These are phyloP conservation scores for Syrrhaptes paradoxus DNA, from an alignment of 2,113 vertebrate genomes.

Conservation along the genomic window DNA sequence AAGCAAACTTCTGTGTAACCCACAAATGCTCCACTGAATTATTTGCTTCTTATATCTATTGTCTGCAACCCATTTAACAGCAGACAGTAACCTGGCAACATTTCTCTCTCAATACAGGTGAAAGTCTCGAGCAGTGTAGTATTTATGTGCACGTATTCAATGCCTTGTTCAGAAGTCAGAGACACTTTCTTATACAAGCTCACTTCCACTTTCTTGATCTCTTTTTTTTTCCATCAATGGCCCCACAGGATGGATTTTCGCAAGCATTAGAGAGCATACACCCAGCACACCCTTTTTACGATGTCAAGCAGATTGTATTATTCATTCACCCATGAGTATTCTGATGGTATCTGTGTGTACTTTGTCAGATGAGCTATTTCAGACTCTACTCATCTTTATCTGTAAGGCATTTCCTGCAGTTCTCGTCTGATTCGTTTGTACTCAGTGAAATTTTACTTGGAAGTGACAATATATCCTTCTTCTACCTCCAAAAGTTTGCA, in stretches of 20 bases:
- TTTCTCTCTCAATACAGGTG: not conserved
- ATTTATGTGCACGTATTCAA: not conserved
- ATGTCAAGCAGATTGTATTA: not conserved
- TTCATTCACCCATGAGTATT: not conserved
- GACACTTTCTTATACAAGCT: not conserved
- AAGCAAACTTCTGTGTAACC: not conserved
- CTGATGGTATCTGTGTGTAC: not conserved
- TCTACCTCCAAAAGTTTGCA: not conserved
- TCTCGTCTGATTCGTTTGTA: not conserved
- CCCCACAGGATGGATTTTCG: not conserved
- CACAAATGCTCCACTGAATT: not conserved
- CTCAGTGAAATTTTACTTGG: not conserved
- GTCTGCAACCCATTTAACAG: not conserved
- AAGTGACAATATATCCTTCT: not conserved
- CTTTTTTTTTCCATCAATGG: not conserved
- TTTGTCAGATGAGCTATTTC: conserved; percentile 27
- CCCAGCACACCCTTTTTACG: not conserved
- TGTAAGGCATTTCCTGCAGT: not conserved
- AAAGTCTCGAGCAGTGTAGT: not conserved
- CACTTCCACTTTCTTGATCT: not conserved
- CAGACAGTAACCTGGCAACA: not conserved
- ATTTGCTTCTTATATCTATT: not conserved
- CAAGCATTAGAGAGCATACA: not conserved
- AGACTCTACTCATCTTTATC: not conserved
- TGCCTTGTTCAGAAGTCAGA: not conserved